A percentile compares a stretch with the other conserved stretches of the same genome.
Conservation (phyloP, 1,140 invertebrate species). For the Mya arenaria region DNA sequence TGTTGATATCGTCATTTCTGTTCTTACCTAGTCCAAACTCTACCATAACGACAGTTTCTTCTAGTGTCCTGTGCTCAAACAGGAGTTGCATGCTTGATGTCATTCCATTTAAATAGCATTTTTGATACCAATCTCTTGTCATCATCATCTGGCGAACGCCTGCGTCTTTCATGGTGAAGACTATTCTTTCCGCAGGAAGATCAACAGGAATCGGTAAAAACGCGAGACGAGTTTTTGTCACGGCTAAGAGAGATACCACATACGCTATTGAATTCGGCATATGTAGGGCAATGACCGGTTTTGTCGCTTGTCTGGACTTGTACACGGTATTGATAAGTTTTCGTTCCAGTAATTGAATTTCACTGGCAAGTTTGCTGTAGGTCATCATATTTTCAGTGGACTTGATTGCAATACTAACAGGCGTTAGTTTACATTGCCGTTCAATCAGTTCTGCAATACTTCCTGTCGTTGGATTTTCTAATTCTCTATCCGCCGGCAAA, state of each 20-base stretch:
- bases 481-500: not conserved
- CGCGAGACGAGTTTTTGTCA: conserved; percentile 39
- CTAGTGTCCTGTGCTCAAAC: conserved; percentile 15
- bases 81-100: conserved; percentile 8
- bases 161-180: conserved; percentile 63
- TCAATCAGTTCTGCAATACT: conserved; percentile 26
- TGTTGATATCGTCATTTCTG: not conserved
- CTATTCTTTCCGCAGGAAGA: conserved; percentile 58
- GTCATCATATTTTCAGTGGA: conserved; percentile 53
- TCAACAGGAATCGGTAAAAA: conserved; percentile 67
- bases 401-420: conserved; percentile 58
- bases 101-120: conserved; percentile 36
- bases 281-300: conserved; percentile 57
- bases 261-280: conserved; percentile 65
- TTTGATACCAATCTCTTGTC: conserved; percentile 36
- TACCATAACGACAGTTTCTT: conserved; percentile 30
- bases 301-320: not conserved
- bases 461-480: not conserved
- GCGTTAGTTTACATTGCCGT: conserved; percentile 39
- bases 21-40: conserved; percentile 29
- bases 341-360: not conserved
- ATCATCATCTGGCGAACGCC: conserved; percentile 54
- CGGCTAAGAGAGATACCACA: conserved; percentile 59
- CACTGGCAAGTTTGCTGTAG: conserved; percentile 39
- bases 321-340: not conserved